Base-by-base conservation (phyloP, 2,113 vertebrate species). In the Sander vitreus region DNA sequence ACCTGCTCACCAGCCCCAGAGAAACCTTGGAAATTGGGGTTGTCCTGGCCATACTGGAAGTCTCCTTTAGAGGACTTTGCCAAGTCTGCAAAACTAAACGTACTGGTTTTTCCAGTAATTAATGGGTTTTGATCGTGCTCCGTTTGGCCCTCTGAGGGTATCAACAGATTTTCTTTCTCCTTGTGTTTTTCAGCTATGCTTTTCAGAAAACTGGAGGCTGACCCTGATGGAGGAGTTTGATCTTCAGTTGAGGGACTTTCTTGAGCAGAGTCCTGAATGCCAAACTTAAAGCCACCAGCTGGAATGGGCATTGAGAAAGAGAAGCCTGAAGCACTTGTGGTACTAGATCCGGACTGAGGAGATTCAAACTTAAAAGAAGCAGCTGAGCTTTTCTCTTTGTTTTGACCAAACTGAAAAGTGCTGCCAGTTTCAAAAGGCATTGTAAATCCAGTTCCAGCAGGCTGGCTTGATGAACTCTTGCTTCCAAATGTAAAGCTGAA, bases 1-100 rank as follows among this genome's bases (percentile, higher is more conserved):
- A 99, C 57, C 78, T 97, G 96, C 81, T 97, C 94, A 54, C 97
- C 97, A 6, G 97, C 96, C 39, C 96, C 85, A 50, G 93, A 94
- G 90, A 99, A 99, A 55, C 97, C 97, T 92, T 96, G 96, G 88
- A 99, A 99, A 92, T 94, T 87, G 11, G 97, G 96, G 59, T 99
- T 96, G 62, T 94, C 94, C 59, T 94, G 87, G 21, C 96, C 97
- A 95, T 99, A 99, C 15, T 97, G 95, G 93, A 97, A 98, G 39
- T 94, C 93, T 85, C 95, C 95, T 16, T 81, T 92, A 65, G 95
- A 87, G 57, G 91, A 95, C 68, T 96, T 93, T 71, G 97, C 97
- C 93, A 99, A 93, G 54, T 99, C 97, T n/a, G 96, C 96, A 95
- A 99, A 99, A 87, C 96, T 97, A 25, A 94, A 97, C 1, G 87